Base-by-base conservation (phyloP, 37 sponge, comb jelly and placozoan species). In the Diacarnus erythraeanus region DNA sequence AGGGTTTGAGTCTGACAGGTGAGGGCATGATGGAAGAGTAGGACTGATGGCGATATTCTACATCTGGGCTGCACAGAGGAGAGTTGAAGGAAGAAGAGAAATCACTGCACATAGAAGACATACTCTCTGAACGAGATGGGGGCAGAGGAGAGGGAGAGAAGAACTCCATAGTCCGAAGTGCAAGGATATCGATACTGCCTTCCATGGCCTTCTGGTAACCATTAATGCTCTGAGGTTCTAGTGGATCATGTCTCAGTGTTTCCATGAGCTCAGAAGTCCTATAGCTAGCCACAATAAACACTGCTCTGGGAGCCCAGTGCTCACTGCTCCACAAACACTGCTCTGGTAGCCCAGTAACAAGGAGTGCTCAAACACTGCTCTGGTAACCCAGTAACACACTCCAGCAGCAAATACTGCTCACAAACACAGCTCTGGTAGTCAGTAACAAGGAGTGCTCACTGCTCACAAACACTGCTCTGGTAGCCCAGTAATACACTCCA, bases 1-100 rank as follows among this genome's bases (percentile, higher is more conserved):
- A 3, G 42, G 72, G 26, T n/a, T 40, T 65, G 66, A 65, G 66
- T 30, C 66, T 65, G 34, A 65, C 66, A 65, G 66, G 66, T 26
- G 66, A 31, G 31, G 66, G 66, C 33, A 65, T 26, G 66, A 65
- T 2, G 34, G 66, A 30, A 2, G 17, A 30, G 71, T 26, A 60
- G 61, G 3, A 60, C 61, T 60, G 61, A 5, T 60, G 23, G 23
- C 23, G 22, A 25, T 20, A 22, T 22, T n/a, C 33, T 33, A 29
- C 8, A 10, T 12, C 4, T 20, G 0, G 10, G 64, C 1, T 36
- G 3, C 26, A 57, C 51, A 59, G 6, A 9, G 43, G 76, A 56
- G 2, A 21, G 59, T 3, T 9, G 59, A 3, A 57, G 34, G 80
- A 79, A 69, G 30, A 66, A 42, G 61, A 77, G 77, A 60, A 42